phyloP scores from a whole-genome alignment of 2,888 invertebrate genomes.

The Scrobipalpa atriplicella region DNA sequence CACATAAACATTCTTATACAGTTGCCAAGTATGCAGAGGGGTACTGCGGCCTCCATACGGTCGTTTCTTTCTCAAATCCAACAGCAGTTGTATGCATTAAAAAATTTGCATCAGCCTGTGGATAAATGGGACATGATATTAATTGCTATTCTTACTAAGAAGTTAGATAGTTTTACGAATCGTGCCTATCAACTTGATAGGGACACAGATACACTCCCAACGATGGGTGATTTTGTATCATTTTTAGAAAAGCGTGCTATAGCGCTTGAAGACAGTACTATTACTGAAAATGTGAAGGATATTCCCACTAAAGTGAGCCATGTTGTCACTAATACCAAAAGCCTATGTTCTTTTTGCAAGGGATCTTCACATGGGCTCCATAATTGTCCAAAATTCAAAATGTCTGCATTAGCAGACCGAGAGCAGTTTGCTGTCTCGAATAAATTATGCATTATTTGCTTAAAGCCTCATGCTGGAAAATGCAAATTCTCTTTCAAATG shows the following conservation, averaged over 20 bases:
- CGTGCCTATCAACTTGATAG: constrained; percentile 30
- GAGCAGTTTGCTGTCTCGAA: constrained; percentile 15
- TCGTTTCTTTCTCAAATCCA: constrained; percentile 26
- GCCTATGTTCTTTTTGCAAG: too few species aligned
- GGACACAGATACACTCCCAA: constrained; percentile 29
- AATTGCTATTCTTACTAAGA: constrained; percentile 20
- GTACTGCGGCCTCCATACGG: constrained; percentile 28
- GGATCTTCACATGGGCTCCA: constrained; percentile 23
- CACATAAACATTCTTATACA: constrained; percentile 30
- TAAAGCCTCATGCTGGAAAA: constrained; percentile 18
- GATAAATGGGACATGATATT: constrained; percentile 26
- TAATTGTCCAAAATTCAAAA: constrained; percentile 25
- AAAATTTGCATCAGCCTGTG: constrained; percentile 25
- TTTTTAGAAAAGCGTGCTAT: constrained; percentile 34
- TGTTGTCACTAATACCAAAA: constrained; percentile 14
- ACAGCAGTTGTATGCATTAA: constrained; percentile 29
- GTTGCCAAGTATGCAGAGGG: constrained; percentile 27
- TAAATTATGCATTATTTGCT: constrained; percentile 26
- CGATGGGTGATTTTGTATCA: constrained; percentile 29
- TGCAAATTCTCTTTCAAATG: constrained; percentile 23
- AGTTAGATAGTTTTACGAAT: constrained; percentile 26
- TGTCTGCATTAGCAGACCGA: constrained; percentile 25
- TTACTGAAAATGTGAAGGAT: too few species aligned
- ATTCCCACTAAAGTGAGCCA: constrained; percentile 27
- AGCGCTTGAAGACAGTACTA: constrained; percentile 32